Base-by-base conservation (phyloP, 1,140 invertebrate genomes). In the Drosophila varians region DNA sequence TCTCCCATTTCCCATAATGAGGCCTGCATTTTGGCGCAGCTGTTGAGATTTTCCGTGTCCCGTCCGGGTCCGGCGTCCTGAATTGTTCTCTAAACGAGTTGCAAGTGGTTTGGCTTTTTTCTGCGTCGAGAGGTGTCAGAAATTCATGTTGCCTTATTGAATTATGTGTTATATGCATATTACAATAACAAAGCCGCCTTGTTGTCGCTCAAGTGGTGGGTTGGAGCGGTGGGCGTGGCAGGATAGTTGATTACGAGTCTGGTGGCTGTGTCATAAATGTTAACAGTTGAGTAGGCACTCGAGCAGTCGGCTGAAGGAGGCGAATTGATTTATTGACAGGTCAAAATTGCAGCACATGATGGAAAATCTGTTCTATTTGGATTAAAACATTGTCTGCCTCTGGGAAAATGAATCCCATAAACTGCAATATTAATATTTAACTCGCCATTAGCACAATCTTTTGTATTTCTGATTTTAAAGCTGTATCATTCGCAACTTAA, bases 71-170 rank as follows among this genome's bases (percentile, higher is more conserved):
- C 34, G 11, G n/a, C n/a, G n/a, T n/a, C n/a, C n/a, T n/a, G 11
- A 7, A 26, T 34, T 34, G 26, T 38, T 46, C 26, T 19, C 51
- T 19, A 38, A 66, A 49, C 60, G 61, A 66, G 71, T 43, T 52
- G 62, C 62, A 66, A 65, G 62, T 66, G 62, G 48, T 66, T 66
- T 65, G 57, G 57, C 57, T 62, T 62, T 48, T 36, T 46, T 51
- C 45, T 31, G 9, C 9, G 3, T 42, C 16, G 25, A 43, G 49
- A 86, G 82, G 80, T 86, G 80, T 86, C 80, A 77, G 40, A 74
- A 80, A 62, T 80, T 45, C 45, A 58, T 80, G 82, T 80, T 80
- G 82, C 82, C 76, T 80, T 74, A 86, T 86, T 86, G 77, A 86
- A 86, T 86, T 86, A 86, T 73, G 62, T 61, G 66, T 73, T 79